phyloP scores from a whole-genome alignment of 2,888 invertebrate species.

The Agelastica alni region DNA sequence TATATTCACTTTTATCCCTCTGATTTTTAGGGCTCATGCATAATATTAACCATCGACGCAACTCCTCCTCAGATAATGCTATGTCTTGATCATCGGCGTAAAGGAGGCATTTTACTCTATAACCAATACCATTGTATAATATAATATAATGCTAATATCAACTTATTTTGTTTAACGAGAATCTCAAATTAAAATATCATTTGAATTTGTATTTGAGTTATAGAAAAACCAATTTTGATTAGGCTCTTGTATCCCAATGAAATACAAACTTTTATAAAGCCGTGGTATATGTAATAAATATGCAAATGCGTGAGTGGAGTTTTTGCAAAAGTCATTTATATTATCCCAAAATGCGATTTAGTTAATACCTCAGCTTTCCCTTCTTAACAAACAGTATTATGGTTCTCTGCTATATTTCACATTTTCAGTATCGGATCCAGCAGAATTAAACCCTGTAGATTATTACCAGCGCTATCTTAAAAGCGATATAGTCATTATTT shows the following conservation, averaged over 20 bases:
- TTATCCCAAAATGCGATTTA: conserved; percentile 25
- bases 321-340: conserved; percentile 25
- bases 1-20: too few species aligned
- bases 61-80: too few species aligned
- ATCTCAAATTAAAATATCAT: conserved; percentile 15
- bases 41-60: too few species aligned
- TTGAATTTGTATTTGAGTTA: conserved; percentile 19
- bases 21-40: too few species aligned
- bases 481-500: too few species aligned
- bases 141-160: background rate
- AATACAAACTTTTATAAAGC: conserved; percentile 25
- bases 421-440: too few species aligned
- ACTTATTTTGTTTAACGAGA: conserved; percentile 3
- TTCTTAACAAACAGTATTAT: conserved; percentile 21
- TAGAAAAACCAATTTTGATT: conserved; percentile 22
- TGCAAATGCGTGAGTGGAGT: conserved; percentile 25
- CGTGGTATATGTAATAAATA: conserved; percentile 25
- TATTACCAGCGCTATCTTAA: too few species aligned
- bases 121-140: too few species aligned
- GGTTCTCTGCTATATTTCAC: conserved; percentile 14
- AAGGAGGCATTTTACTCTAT: too few species aligned
- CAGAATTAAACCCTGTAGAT: too few species aligned
- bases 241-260: conserved; percentile 20
- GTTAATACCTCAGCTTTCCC: conserved; percentile 23
- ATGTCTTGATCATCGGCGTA: too few species aligned